Evolutionary conservation across 2,797 vertebrate genomes (phyloP), one percentile per base, ranked within the genome.

Genomic region (Tragelaphus oryx): DNA sequence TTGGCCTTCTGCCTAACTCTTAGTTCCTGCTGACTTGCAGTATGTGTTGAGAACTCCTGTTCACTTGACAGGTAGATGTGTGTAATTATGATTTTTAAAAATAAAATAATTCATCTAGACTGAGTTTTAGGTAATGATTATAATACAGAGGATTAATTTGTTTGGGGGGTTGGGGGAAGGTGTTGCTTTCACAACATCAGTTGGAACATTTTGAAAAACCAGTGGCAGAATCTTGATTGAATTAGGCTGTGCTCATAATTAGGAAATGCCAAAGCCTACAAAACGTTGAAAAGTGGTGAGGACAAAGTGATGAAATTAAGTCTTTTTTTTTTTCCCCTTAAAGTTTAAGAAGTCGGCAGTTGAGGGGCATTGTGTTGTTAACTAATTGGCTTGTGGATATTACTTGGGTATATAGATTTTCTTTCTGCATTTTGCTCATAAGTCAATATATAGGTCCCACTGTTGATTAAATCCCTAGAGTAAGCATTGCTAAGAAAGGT

Each of bases 121-220:
- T 94, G 79, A 85, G 86, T 87, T 94, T 92, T 78, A 95, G 68
- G 60, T 86, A 94, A 83, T 91, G 82, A 95, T 88, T 94, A 85
- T 91, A 85, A 96, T 95, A 88, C 83, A 82, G 91, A 94, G 37
- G 44, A 96, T 97, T 95, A 80, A 94, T 97, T 97, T 96, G 57
- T 95, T 91, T 92, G 13, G 22, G 8, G 44, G 1, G 1, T 16
- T 1, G 33, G 22, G 2, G 50, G 68, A 79, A 89, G 86, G 57
- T 91, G 54, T 96, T 80, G 78, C 84, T 95, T 93, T 97, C 79
- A 76, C 26, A 37, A 87, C 59, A 87, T 80, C 59, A 20, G 82
- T 90, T 65, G 30, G 89, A 95, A 90, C 84, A 88, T 80, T 89
- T 91, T 91, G 79, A 94, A 97, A 85, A 97, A 92, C 59, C 74